Conservation (phyloP, 2,113 vertebrate species). For the Hiodon tergisus region DNA sequence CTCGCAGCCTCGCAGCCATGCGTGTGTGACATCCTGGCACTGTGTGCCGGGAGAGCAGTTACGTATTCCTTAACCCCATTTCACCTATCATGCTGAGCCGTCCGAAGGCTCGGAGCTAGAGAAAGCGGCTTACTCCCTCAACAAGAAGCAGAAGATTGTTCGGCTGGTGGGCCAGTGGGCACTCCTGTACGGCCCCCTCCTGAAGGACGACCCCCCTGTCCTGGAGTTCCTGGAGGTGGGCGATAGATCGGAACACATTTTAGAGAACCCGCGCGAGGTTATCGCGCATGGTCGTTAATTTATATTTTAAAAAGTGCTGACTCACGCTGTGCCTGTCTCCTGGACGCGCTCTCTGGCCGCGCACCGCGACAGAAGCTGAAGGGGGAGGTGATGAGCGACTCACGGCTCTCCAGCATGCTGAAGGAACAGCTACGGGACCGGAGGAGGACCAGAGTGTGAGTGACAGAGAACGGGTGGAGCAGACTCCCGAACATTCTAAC, state of each 20-base stretch:
- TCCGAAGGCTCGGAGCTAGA: constrained; percentile 79
- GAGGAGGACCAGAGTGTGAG: constrained; percentile 71
- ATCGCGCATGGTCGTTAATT: no score
- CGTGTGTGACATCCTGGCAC: background rate
- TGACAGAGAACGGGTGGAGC: background rate
- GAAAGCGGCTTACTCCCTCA: constrained; percentile 69
- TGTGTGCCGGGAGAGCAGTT: background rate
- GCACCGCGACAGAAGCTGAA: constrained; percentile 66
- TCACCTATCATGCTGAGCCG: constrained; percentile 75
- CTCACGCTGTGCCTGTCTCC: background rate
- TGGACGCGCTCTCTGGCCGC: background rate
- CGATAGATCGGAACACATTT: background rate
- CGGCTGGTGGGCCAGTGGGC: constrained; percentile 83
- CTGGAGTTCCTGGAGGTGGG: constrained; percentile 79
- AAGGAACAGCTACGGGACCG: constrained; percentile 76
- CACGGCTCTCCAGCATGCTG: constrained; percentile 60
- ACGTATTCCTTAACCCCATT: constrained; percentile 61
- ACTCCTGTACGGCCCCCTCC: constrained; percentile 69
- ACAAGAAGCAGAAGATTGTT: constrained; percentile 80
- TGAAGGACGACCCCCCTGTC: constrained; percentile 72
- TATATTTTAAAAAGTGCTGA: background rate
- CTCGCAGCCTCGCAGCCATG: background rate
- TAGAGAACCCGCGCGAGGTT: background rate
- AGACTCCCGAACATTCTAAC: fast-evolving
- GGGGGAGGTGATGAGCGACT: constrained; percentile 67